Base-by-base conservation (phyloP, 2,113 vertebrate species). In the Australoheros scitulus region DNA sequence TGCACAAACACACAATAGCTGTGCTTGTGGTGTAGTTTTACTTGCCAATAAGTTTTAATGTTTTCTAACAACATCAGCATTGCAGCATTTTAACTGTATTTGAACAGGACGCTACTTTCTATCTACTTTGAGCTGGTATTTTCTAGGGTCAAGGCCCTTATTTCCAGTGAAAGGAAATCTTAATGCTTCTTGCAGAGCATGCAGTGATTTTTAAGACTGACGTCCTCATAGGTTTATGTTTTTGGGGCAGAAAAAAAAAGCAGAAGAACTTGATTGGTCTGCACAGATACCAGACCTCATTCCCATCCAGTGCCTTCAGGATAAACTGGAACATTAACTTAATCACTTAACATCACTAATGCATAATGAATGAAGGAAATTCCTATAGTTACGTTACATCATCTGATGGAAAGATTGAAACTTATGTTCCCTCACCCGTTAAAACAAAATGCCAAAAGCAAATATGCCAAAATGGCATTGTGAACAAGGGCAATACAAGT, bases 261-360 rank as follows among this genome's bases (percentile, higher is more conserved):
- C 64, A 50, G 64, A 43, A 52, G 0, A 1, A 8, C 47, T 11
- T 70, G 24, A 70, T 29, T 70, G 43, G 18, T 6, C 24, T 22
- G 17, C 8, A 2, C 38, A 65, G 63, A 65, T 43, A 36, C 13
- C 11, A 5, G 13, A 43, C 41, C 41, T 43, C 41, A 43, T 13
- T 4, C 2, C n/a, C 22, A 68, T 68, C 3, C 41, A 70, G 9
- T 15, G 11, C 24, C 0, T 64, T 43, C 0, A 3, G 0, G 22
- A 0, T 68, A 50, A 68, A 29, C 22, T 50, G 47, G 15, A 68
- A 50, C 22, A 18, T 68, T 68, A 0, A 47, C 24, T 68, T 29
- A 18, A 47, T 18, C 15, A 47, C 41, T 41, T 10, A 29, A 43
- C 43, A 50, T 47, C 43, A 47, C 2, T 15, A 14, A 15, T 15